Conservation (phyloP, 2,113 vertebrate genomes). For the Ellobius talpinus region DNA sequence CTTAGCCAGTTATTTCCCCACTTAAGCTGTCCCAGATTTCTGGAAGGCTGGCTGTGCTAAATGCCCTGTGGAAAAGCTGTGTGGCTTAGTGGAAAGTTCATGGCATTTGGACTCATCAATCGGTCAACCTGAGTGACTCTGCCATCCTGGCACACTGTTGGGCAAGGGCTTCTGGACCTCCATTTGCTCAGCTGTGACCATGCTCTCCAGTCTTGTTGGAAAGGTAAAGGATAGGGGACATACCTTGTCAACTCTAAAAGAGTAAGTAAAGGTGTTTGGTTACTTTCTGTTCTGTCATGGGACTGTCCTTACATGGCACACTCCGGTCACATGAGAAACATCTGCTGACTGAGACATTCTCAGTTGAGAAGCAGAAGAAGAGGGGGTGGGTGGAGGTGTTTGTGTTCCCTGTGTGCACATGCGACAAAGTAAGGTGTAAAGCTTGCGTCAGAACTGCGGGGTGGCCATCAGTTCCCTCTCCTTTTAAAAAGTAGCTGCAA, state of each 20-base stretch:
- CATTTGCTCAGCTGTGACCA: neutral
- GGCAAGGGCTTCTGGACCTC: neutral
- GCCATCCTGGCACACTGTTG: neutral
- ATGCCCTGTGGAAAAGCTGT: neutral
- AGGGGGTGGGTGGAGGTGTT: neutral
- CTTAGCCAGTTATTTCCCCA: neutral
- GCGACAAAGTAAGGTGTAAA: slow-evolving; percentile 59
- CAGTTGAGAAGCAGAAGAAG: neutral
- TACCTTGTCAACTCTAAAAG: neutral
- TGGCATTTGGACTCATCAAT: neutral
- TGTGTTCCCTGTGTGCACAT: neutral
- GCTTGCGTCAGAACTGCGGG: neutral
- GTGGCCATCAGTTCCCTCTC: neutral
- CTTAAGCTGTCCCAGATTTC: slow-evolving; percentile 55
- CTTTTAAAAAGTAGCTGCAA: slow-evolving; percentile 17
- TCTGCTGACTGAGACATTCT: neutral
- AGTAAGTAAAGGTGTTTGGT: neutral
- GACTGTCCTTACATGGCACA: neutral
- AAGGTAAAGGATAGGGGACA: neutral
- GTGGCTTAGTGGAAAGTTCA: neutral
- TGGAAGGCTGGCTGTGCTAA: neutral
- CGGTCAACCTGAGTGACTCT: neutral
- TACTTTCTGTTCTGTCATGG: neutral
- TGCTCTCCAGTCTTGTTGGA: neutral
- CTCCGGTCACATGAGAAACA: neutral